Evolutionary conservation across 1,140 invertebrate species (phyloP).

Genomic region (Asbolus verrucosus): DNA sequence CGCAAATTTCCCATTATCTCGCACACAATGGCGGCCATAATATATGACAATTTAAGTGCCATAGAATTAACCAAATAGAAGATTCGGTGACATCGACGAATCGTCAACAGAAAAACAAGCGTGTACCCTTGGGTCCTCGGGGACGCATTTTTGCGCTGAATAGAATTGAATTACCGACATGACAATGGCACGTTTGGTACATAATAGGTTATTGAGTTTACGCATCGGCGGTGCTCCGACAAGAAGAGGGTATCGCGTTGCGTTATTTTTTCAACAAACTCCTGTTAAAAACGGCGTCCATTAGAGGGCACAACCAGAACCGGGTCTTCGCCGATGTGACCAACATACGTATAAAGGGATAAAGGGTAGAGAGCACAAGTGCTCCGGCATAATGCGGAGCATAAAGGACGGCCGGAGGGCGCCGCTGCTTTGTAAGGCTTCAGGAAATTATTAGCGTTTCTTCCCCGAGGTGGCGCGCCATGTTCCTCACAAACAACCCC

Average conservation of each 20-base stretch:
- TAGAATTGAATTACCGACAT: conserved; percentile 51
- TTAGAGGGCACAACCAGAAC: not conserved
- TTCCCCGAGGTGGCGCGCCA: conserved; percentile 42
- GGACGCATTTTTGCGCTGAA: conserved; percentile 51
- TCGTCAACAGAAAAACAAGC: conserved; percentile 48
- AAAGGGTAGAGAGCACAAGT: conserved; percentile 19
- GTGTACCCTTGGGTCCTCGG: conserved; percentile 27
- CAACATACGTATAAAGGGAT: conserved; percentile 19
- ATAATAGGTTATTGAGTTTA: conserved; percentile 47
- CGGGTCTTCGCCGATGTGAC: conserved; percentile 23
- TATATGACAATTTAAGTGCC: conserved; percentile 52
- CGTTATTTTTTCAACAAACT: conserved; percentile 5
- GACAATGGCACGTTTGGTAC: conserved; percentile 46
- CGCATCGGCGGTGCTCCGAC: conserved; percentile 18
- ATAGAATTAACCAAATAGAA: conserved; percentile 45
- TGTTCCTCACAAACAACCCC: conserved; percentile 17
- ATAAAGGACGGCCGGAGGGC: conserved; percentile 40
- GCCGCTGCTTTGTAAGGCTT: conserved; percentile 30
- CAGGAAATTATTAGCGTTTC: conserved; percentile 50
- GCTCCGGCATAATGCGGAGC: conserved; percentile 28
- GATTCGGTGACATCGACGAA: conserved; percentile 49
- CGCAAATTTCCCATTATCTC: conserved; percentile 48
- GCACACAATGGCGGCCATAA: conserved; percentile 47
- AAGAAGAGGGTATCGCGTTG: conserved; percentile 20
- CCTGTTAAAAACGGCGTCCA: conserved; percentile 13